Conservation (phyloP, 2,113 vertebrate species). For the Oophaga pumilio region DNA sequence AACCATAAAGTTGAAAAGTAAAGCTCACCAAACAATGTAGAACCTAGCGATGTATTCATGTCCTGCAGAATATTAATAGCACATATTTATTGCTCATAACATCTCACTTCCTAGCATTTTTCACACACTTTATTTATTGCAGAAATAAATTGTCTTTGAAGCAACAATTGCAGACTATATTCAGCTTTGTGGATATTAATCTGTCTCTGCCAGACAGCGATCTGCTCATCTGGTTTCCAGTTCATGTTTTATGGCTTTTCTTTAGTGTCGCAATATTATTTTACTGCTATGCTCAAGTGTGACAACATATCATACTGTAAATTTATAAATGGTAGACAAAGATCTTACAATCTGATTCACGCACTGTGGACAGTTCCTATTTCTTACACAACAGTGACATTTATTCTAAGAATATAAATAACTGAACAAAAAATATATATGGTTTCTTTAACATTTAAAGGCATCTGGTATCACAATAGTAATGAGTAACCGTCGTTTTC, state of each 20-base stretch:
- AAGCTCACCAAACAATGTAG: not conserved
- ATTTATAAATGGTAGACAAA: not conserved
- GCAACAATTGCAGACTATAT: not conserved
- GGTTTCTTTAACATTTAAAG: too few relatives aligned
- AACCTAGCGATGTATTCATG: not conserved
- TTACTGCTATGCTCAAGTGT: slow-evolving; percentile 7
- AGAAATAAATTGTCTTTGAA: not conserved
- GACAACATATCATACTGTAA: not conserved
- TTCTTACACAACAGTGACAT: not conserved
- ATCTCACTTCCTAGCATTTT: not conserved
- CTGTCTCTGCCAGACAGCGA: not conserved
- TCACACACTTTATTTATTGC: slow-evolving; percentile 6
- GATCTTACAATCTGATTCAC: not conserved
- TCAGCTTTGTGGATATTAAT: slow-evolving; percentile 2
- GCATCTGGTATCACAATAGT: too few relatives aligned
- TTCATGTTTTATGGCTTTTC: not conserved
- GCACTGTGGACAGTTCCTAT: not conserved
- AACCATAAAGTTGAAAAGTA: not conserved
- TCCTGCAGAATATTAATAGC: not conserved
- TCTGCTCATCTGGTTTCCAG: not conserved
- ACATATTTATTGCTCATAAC: not conserved
- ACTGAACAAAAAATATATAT: not conserved
- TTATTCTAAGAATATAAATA: not conserved
- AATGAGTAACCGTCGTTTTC: too few relatives aligned
- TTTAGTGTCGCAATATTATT: not conserved